Percentiles rank a stretch among this genome's conserved stretches.
Evolutionary conservation across 2,113 vertebrate species (phyloP).

Genomic region (Neogale vison): DNA sequence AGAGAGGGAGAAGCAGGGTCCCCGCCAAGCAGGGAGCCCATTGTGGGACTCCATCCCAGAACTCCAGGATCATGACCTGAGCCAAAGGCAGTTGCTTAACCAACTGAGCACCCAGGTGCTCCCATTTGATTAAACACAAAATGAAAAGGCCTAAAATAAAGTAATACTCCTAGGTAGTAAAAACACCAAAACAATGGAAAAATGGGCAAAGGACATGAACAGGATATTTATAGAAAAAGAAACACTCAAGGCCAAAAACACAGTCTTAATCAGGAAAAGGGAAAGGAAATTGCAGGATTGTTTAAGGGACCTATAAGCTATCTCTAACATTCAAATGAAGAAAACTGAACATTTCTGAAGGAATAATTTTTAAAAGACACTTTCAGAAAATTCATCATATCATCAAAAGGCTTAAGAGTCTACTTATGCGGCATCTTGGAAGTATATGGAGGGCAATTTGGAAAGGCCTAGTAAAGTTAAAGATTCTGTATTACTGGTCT

Average conservation of each 20-base stretch:
- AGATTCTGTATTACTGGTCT: not conserved
- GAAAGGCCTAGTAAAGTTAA: not conserved
- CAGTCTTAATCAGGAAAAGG: not conserved
- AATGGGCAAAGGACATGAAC: not conserved
- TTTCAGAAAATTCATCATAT: not conserved
- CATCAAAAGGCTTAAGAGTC: not conserved
- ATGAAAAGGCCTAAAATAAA: not conserved
- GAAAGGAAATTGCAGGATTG: not conserved
- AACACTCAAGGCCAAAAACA: not conserved
- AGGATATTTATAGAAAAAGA: not conserved
- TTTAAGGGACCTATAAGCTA: not conserved
- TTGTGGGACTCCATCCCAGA: too few species aligned
- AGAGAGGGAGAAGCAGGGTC: too few species aligned
- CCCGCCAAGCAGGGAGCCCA: too few species aligned
- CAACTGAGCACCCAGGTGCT: too few species aligned
- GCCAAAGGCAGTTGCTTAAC: too few species aligned
- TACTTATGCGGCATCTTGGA: not conserved
- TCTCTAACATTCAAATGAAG: not conserved
- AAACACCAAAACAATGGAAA: not conserved
- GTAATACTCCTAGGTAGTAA: not conserved
- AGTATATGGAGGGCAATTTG: not conserved
- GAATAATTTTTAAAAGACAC: not conserved
- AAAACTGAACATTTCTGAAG: not conserved
- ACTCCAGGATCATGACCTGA: too few species aligned
- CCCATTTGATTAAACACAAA: not conserved